Percentiles rank a stretch among this genome's conserved stretches.
Conservation (phyloP, 2,888 invertebrate genomes). For the Sinodicranocentrus sp. region DNA sequence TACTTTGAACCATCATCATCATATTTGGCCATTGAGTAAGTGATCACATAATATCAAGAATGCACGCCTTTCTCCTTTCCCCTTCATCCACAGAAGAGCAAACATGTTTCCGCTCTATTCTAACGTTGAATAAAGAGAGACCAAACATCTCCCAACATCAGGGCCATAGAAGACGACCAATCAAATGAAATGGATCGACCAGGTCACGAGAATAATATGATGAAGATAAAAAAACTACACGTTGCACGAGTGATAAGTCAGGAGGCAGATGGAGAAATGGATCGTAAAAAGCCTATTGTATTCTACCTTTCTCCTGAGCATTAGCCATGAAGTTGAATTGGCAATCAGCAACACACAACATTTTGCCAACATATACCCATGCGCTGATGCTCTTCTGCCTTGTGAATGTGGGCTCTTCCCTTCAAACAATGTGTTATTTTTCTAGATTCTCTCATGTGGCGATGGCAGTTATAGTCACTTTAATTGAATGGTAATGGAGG, state of each 20-base stretch:
- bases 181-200: constrained; percentile 49
- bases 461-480: neutral
- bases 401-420: neutral
- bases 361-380: no score
- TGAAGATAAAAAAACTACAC: constrained; percentile 1
- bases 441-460: neutral
- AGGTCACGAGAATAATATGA: constrained; percentile 24
- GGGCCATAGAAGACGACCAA: constrained; percentile 35
- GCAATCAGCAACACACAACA: constrained; percentile 20
- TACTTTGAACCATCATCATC: constrained; percentile 40
- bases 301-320: neutral
- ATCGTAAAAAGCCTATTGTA: constrained; percentile 49
- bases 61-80: neutral
- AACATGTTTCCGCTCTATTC: constrained; percentile 1
- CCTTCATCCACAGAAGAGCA: neutral
- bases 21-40: constrained; percentile 48
- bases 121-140: neutral
- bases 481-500: constrained; percentile 31
- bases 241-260: neutral
- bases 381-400: neutral
- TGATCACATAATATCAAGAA: constrained; percentile 44
- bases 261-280: constrained; percentile 38
- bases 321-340: constrained; percentile 49
- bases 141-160: neutral
- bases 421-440: neutral